Conservation (phyloP, 2,797 vertebrate genomes). For the Molossus alvarezi region DNA sequence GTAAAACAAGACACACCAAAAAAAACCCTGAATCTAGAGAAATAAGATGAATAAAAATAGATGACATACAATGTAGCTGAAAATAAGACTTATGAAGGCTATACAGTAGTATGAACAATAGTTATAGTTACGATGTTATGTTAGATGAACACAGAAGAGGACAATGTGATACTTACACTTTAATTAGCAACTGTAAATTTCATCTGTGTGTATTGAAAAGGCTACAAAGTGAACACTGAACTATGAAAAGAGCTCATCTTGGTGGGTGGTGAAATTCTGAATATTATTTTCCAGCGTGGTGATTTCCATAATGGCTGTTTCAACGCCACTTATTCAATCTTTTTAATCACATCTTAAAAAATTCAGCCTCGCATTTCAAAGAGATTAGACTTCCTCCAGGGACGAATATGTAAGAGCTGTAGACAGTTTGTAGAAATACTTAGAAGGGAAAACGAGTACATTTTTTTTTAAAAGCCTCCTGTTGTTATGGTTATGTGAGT, state of each 20-base stretch:
- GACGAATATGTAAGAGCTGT: background rate
- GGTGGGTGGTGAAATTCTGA: background rate
- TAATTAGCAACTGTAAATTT: accelerated
- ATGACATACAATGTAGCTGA: background rate
- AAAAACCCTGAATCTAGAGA: background rate
- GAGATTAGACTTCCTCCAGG: background rate
- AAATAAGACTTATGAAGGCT: background rate
- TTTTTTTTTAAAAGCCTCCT: background rate
- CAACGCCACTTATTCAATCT: background rate
- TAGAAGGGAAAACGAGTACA: background rate
- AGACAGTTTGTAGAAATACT: background rate
- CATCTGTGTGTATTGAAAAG: background rate
- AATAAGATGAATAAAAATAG: background rate
- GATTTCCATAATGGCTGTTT: background rate
- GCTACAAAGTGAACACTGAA: accelerated
- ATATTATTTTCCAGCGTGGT: background rate
- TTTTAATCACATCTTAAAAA: constrained; percentile 51
- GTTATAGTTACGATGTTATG: background rate
- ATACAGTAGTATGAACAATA: too few species aligned
- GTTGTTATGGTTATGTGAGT: background rate
- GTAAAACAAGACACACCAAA: background rate
- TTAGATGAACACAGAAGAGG: background rate
- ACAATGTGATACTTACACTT: accelerated
- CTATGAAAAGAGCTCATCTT: accelerated
- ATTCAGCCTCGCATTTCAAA: background rate